phyloP scores from a whole-genome alignment of 2,113 vertebrate genomes.

The Silurus asotus region DNA sequence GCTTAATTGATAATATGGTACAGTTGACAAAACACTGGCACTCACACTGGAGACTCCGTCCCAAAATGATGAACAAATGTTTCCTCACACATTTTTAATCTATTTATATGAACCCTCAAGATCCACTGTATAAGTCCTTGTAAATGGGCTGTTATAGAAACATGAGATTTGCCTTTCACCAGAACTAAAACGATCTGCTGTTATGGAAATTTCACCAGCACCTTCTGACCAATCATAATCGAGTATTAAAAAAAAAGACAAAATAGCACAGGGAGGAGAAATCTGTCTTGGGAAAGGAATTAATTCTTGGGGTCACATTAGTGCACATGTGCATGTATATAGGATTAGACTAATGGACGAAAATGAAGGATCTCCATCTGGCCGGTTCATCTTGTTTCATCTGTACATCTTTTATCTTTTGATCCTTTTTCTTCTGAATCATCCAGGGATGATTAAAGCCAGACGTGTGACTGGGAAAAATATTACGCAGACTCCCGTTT shows the following conservation, averaged over 20 bases:
- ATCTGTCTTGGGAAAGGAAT: neutral
- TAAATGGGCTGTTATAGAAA: too few relatives aligned
- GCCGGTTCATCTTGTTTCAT: neutral
- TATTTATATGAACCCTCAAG: too few relatives aligned
- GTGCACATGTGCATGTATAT: neutral
- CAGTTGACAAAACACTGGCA: too few relatives aligned
- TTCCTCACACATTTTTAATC: too few relatives aligned
- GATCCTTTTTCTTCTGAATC: neutral
- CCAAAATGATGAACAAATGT: too few relatives aligned
- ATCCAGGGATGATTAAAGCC: constrained; percentile 5
- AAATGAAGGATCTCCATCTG: neutral
- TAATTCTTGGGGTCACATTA: neutral
- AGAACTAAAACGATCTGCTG: too few relatives aligned
- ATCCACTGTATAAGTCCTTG: too few relatives aligned
- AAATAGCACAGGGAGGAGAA: neutral
- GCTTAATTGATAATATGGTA: too few relatives aligned
- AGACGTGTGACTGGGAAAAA: neutral
- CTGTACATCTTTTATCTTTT: constrained; percentile 6
- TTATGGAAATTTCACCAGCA: too few relatives aligned
- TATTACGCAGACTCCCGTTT: neutral
- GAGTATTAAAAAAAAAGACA: neutral
- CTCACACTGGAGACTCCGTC: too few relatives aligned
- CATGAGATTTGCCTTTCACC: too few relatives aligned
- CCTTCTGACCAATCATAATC: too few relatives aligned
- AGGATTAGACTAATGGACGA: constrained; percentile 7